Evolutionary conservation across 2,888 invertebrate species (phyloP), one percentile per base, ranked within the genome.

Genomic region (Helobdella robusta): DNA sequence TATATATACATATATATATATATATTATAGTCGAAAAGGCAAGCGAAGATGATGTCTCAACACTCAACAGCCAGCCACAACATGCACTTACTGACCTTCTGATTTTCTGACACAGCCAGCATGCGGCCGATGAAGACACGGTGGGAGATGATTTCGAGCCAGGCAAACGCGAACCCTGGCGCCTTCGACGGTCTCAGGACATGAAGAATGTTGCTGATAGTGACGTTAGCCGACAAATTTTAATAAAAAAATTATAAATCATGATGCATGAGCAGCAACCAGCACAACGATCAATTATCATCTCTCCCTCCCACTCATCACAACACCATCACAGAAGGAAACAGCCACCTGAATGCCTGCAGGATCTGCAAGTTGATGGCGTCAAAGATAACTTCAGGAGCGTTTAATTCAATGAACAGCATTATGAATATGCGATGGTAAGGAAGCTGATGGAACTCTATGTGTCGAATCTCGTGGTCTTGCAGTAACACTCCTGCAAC

Each of bases 91-190:
- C 71, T 66, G 77, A 84, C 84, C 83, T 92, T 91, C 78, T 94
- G 91, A 75, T 91, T 90, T 4, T 75, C 71, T 5, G 76, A 78
- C 28, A 77, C 71, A 15, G 91, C 91, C 34, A 97, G 83, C 81
- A 97, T 89, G 64, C 92, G 84, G 63, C 92, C 93, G 75, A 98
- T 87, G 80, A 97, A 97, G 0, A 91, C 88, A 64, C 97, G 85
- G 80, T 99, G 97, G 0, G 95, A 93, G 48, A 99, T 89, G 58
- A 99, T 83, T 80, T 99, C 98, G 66, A 99, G 82, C 98, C 99
- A 99, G 1, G 97, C 91, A 79, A 91, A 98, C 66, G 93, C 89
- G 80, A 99, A 99, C 0, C 91, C 94, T 0, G 98, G 93, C 0
- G 91, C 93, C 73, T 91, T 87, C 56, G 87, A 86, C 11, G 98